phyloP scores from a whole-genome alignment of 2,888 invertebrate species.

The Orthosia gothica region DNA sequence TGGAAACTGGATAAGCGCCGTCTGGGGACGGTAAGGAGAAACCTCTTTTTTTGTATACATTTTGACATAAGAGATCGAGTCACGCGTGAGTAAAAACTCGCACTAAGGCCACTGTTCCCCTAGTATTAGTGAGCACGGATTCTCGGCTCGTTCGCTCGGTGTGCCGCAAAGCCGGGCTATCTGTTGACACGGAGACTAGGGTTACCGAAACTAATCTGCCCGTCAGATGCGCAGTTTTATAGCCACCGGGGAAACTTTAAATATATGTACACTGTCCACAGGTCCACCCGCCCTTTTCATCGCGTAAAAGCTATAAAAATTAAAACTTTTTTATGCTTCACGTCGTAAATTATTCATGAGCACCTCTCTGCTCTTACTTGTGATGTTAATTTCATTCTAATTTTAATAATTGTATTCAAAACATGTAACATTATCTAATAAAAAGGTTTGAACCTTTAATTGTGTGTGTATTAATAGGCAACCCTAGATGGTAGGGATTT shows the following conservation, averaged over 20 bases:
- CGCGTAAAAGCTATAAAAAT: slow-evolving; percentile 72
- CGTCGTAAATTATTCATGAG: slow-evolving; percentile 79
- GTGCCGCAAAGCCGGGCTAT: slow-evolving; percentile 85
- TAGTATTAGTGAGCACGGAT: slow-evolving; percentile 83
- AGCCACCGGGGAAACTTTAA: slow-evolving; percentile 53
- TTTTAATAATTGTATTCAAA: slow-evolving; percentile 83
- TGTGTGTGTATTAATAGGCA: slow-evolving; percentile 39
- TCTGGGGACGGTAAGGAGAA: too few relatives aligned
- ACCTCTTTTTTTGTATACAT: too few relatives aligned
- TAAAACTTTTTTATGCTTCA: slow-evolving; percentile 71
- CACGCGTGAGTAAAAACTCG: too few relatives aligned
- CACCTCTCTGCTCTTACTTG: slow-evolving; percentile 72
- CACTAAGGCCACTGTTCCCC: too few relatives aligned
- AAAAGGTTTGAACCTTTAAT: slow-evolving; percentile 60
- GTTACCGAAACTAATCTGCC: slow-evolving; percentile 69
- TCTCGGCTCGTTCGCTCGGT: slow-evolving; percentile 85
- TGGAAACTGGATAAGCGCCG: too few relatives aligned
- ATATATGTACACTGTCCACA: too few relatives aligned
- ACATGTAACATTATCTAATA: slow-evolving; percentile 77
- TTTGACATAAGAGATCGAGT: too few relatives aligned
- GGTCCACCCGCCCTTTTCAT: slow-evolving; percentile 57
- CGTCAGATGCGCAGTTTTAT: slow-evolving; percentile 60
- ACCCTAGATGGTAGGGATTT: slow-evolving; percentile 58
- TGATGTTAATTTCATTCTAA: slow-evolving; percentile 82
- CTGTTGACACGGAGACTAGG: slow-evolving; percentile 80